Base-by-base conservation (phyloP, 2,113 vertebrate species). In the Pachycephala philippinensis region DNA sequence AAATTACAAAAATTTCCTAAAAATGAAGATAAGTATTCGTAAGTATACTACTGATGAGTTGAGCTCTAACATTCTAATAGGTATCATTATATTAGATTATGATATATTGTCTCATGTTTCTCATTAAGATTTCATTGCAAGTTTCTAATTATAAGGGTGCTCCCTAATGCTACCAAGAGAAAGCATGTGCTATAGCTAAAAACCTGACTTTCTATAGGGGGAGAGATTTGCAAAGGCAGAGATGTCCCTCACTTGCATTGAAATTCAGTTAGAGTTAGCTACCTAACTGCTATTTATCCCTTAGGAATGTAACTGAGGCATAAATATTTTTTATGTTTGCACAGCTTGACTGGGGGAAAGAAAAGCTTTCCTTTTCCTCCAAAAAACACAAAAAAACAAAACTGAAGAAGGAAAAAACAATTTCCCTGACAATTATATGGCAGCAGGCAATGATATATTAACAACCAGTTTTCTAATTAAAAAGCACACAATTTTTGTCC, bases 51-150 rank as follows among this genome's bases (percentile, higher is more conserved):
- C 92, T 96, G 93, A 97, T 97, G 93, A 92, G 69, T 61, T 95
- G 90, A 95, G 89, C 68, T 95, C 72, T 88, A 93, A 92, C 71
- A 80, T 76, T 89, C 81, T 95, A 97, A 97, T 95, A 96, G 90
- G 74, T 95, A 94, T 93, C 92, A 94, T 96, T 96, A 95, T 57
- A 94, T 91, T 88, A 92, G 93, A 97, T 94, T 94, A 93, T 96
- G 95, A 97, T 97, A 76, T 93, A 97, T 96, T 91, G 81, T 96
- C 75, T 96, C 94, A 76, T 57, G 93, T 94, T 95, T 96, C 96
- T 96, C 84, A 96, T 96, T 96, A 96, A 92, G 26, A 83, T 97
- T 97, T 94, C 84, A 97, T 90, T 96, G 49, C 39, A 64, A 76
- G 47, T 94, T 96, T 95, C 95, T 95, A 94, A 96, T 97, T 97